phyloP scores from a whole-genome alignment of 1,140 invertebrate genomes.

The Aphaenogaster floridana region DNA sequence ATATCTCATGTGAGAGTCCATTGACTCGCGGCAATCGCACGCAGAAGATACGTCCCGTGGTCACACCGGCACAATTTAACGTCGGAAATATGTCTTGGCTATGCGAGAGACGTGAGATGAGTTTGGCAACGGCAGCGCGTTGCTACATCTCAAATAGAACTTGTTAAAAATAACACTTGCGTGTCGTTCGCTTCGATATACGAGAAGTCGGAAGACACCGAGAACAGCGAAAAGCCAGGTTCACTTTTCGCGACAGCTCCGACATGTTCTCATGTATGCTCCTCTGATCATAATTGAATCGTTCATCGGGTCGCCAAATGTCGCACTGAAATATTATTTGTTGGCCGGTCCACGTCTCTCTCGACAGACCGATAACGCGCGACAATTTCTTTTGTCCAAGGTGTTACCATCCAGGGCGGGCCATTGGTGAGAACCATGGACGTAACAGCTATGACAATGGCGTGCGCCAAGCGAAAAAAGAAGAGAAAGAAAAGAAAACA shows the following conservation, averaged over 20 bases:
- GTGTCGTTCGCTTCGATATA: constrained; percentile 31
- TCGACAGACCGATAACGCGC: constrained; percentile 55
- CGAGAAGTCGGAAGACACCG: constrained; percentile 19
- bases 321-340: constrained; percentile 44
- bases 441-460: constrained; percentile 70
- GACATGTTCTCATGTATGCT: constrained; percentile 42
- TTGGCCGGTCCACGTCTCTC: background rate
- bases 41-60: constrained; percentile 39
- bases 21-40: constrained; percentile 74
- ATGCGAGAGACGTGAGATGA: constrained; percentile 72
- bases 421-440: constrained; percentile 83
- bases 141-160: constrained; percentile 79
- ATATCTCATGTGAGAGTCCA: constrained; percentile 66
- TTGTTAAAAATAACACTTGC: constrained; percentile 79
- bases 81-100: constrained; percentile 75
- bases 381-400: constrained; percentile 78
- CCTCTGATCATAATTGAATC: constrained; percentile 41
- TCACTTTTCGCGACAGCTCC: constrained; percentile 58
- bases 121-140: constrained; percentile 77
- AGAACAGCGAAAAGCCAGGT: constrained; percentile 63
- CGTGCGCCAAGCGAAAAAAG: constrained; percentile 82
- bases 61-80: constrained; percentile 76
- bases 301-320: constrained; percentile 5
- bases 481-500: constrained; percentile 85
- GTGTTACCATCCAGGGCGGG: constrained; percentile 84